phyloP scores from a whole-genome alignment of 2,797 vertebrate genomes.

The Protonibea diacanthus region DNA sequence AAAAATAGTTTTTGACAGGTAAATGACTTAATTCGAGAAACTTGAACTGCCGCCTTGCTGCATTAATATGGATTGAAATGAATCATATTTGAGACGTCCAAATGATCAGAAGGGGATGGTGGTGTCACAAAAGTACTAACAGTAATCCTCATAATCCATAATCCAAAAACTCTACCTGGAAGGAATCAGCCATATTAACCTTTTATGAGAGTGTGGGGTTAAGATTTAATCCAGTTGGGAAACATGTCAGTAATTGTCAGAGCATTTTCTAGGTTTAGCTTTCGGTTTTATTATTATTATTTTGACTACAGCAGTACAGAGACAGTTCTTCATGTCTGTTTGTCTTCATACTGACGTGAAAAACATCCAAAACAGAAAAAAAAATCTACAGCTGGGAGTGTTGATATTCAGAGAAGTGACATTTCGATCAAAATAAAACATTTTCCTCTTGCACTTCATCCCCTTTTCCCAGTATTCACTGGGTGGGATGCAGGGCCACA shows the following conservation, averaged over 20 bases:
- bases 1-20: neutral
- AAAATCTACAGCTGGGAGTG: neutral
- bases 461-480: slow-evolving; percentile 28
- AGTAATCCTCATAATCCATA: slow-evolving; percentile 38
- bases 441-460: slow-evolving; percentile 19
- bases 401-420: slow-evolving; percentile 19
- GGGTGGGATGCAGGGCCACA: slow-evolving; percentile 12
- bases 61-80: slow-evolving; percentile 7
- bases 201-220: neutral
- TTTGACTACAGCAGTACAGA: neutral
- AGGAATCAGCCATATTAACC: slow-evolving; percentile 21
- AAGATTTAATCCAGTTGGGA: slow-evolving; percentile 20
- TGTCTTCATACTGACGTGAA: neutral
- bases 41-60: neutral
- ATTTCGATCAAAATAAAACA: slow-evolving; percentile 18
- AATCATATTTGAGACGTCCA: slow-evolving; percentile 17
- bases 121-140: slow-evolving; percentile 24
- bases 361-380: neutral
- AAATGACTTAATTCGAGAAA: neutral
- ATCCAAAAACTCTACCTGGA: slow-evolving; percentile 32
- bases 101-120: slow-evolving; percentile 17
- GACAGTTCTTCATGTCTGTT: neutral
- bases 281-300: neutral
- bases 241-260: neutral
- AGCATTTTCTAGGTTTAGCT: neutral